These are phyloP conservation scores for Alentia gelatinosa DNA, from an alignment of 2,888 invertebrate genomes.

Conservation along the genomic window DNA sequence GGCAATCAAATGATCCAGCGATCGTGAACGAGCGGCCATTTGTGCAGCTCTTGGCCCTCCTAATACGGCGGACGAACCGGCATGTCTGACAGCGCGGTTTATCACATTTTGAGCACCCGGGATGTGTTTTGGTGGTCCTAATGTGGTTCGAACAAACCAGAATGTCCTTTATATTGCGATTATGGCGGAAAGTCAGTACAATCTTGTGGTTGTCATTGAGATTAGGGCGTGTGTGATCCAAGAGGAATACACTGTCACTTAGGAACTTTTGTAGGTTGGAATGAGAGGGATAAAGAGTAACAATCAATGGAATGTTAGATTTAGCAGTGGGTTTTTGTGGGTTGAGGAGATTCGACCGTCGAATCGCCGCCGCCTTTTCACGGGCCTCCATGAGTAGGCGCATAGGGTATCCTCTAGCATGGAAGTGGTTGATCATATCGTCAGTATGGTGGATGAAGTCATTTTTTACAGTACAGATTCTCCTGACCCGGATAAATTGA, in stretches of 20 bases:
- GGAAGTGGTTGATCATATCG: neutral
- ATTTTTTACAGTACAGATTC: neutral
- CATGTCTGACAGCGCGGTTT: neutral
- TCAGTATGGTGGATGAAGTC: neutral
- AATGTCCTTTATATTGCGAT: neutral
- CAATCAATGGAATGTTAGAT: neutral
- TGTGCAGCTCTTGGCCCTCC: neutral
- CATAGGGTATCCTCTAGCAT: neutral
- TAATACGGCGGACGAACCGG: neutral
- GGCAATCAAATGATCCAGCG: too few relatives aligned
- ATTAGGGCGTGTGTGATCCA: neutral
- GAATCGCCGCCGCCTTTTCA: neutral
- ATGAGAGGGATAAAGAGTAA: neutral
- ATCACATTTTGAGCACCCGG: neutral
- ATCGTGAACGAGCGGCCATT: neutral
- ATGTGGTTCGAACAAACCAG: neutral
- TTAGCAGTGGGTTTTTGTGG: neutral
- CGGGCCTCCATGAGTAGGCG: neutral
- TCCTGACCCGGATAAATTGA: neutral
- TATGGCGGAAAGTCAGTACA: neutral
- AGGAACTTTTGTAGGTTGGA: neutral
- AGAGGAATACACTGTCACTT: neutral
- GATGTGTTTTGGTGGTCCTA: neutral
- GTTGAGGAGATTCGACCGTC: neutral
- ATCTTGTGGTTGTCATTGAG: neutral